Evolutionary conservation across 2,888 invertebrate species (phyloP).

Genomic region (Mimachlamys varia): DNA sequence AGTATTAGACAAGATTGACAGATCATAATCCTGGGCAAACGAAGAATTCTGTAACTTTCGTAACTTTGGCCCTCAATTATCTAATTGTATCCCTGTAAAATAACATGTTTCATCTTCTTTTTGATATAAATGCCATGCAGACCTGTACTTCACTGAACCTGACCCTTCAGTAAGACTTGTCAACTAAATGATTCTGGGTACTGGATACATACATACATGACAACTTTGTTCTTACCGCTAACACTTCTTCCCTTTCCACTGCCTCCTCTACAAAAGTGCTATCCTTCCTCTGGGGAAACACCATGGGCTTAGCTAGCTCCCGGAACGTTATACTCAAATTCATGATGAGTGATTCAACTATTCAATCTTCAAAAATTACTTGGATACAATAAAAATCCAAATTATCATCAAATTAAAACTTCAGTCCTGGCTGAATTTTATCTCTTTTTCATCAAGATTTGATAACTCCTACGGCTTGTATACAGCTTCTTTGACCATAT

Average conservation of each 20-base stretch:
- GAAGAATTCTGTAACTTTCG: no score
- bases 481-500: no score
- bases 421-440: background rate
- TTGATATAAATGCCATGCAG: no score
- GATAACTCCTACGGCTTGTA: background rate
- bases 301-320: constrained; percentile 51
- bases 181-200: no score
- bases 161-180: no score
- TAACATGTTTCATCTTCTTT: no score
- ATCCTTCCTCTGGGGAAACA: constrained; percentile 59
- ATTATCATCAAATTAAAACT: background rate
- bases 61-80: no score
- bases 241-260: constrained; percentile 53
- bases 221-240: background rate
- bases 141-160: no score
- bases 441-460: background rate
- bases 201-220: no score
- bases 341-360: background rate
- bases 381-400: background rate
- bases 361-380: background rate
- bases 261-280: constrained; percentile 51
- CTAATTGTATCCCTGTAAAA: no score
- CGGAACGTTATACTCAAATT: constrained; percentile 44
- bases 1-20: no score
- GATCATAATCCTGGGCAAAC: no score